Base-by-base conservation (phyloP, 2,113 vertebrate genomes). In the Lanius collurio region DNA sequence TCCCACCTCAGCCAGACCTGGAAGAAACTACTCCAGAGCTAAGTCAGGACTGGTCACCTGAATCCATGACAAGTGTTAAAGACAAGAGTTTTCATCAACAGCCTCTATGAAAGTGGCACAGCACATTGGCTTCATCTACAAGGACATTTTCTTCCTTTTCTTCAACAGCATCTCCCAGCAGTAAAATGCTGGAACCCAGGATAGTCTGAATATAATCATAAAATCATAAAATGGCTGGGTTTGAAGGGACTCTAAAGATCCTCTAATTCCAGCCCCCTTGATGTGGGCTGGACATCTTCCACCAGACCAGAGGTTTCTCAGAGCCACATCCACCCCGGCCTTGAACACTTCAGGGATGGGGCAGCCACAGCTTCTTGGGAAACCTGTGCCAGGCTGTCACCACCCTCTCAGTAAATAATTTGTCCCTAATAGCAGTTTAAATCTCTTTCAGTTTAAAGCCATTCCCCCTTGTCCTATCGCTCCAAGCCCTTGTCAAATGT, bases 11-110 rank as follows among this genome's bases (percentile, higher is more conserved):
- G 63, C 39, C 49, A 95, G 28, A 59, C n/a, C 30, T 82, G 67
- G 59, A 68, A 75, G 56, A 84, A 77, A 64, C 31, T 90, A 68
- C 35, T 27, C 11, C 2, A 89, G 30, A 39, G 44, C 8, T 63
- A 37, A 30, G n/a, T 42, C 52, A 74, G 55, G 30, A 28, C 24
- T 70, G 33, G 30, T 73, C 21, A n/a, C 52, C 63, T 90, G 88
- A 93, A 80, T 46, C 70, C 7, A 23, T 52, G 65, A 13, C 33
- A 70, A 79, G 17, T 12, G 15, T 63, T 83, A 92, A 90, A 94
- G 64, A 27, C 56, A 88, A 86, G 57, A 79, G 28, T 67, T 95
- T 93, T 74, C 82, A 52, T 50, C 86, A 93, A 90, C 81, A 88
- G 50, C 17, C 28, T 9, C 24, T 15, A 4, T 57, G 14, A n/a